Evolutionary conservation across 2,888 invertebrate genomes (phyloP).

Genomic region (Euproctis similis): DNA sequence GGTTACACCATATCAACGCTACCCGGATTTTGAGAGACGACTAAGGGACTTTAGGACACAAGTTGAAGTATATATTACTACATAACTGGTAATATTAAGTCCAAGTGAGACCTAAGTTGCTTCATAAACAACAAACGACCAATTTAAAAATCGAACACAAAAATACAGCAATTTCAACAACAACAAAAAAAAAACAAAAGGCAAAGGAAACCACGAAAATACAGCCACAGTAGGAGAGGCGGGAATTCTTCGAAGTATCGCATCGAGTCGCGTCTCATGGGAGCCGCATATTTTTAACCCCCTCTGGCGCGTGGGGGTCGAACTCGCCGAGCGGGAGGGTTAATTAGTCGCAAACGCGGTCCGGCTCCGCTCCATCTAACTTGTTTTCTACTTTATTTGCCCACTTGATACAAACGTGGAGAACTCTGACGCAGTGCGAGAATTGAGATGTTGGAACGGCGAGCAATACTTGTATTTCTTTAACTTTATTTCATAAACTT

Average conservation of each 20-base stretch:
- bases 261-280: conserved; percentile 42
- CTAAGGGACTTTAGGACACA: no score
- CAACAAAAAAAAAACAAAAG: conserved; percentile 13
- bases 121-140: no score
- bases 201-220: conserved; percentile 8
- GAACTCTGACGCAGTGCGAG: conserved; percentile 24
- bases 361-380: conserved; percentile 70
- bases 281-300: conserved; percentile 59
- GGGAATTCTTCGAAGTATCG: conserved; percentile 45
- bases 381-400: conserved; percentile 74
- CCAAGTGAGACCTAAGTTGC: no score
- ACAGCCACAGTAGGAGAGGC: conserved; percentile 25
- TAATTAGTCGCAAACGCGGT: conserved; percentile 74
- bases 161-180: conserved; percentile 2
- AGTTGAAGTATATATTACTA: no score
- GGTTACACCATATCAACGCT: no score
- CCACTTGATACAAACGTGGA: conserved; percentile 71
- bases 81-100: no score
- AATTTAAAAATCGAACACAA: no score
- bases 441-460: conserved; percentile 15
- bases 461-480: no score
- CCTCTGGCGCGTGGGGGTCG: conserved; percentile 26
- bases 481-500: no score
- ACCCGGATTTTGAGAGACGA: no score
- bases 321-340: conserved; percentile 44